Conservation (phyloP, 2,888 invertebrate species). For the Cylloceria caligata region DNA sequence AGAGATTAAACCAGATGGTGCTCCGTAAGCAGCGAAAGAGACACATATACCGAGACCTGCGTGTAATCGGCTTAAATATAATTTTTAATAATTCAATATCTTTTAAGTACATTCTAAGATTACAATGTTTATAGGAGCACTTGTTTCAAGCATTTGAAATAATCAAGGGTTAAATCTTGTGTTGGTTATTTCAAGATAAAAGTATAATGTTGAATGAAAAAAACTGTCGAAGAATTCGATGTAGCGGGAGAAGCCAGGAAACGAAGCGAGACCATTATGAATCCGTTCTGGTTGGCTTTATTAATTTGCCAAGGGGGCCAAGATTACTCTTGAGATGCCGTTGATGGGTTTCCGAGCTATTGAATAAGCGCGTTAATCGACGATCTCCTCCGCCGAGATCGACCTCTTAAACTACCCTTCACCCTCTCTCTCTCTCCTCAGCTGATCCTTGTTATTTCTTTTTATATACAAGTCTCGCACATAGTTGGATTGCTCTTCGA, state of each 20-base stretch:
- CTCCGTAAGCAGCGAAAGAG: neutral
- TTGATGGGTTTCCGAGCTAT: slow-evolving; percentile 65
- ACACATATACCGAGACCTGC: no score
- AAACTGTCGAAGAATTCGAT: slow-evolving; percentile 5
- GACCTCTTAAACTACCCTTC: slow-evolving; percentile 62
- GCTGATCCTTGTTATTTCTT: slow-evolving; percentile 56
- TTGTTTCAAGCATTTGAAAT: neutral
- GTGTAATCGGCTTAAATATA: neutral
- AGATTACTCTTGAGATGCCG: slow-evolving; percentile 69
- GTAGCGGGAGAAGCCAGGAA: slow-evolving; percentile 23
- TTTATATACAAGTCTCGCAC: slow-evolving; percentile 25
- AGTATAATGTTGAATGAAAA: neutral
- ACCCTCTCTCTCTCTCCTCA: slow-evolving; percentile 39
- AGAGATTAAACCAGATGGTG: no score
- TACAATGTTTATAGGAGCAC: neutral
- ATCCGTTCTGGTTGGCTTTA: slow-evolving; percentile 67
- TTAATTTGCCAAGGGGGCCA: slow-evolving; percentile 64
- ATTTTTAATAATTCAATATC: neutral
- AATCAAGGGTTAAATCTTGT: neutral
- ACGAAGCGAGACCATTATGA: slow-evolving; percentile 45
- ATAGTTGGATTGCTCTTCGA: slow-evolving; percentile 11
- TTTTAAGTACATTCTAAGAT: neutral
- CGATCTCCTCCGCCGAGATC: slow-evolving; percentile 67
- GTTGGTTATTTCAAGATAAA: neutral
- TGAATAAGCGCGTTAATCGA: slow-evolving; percentile 68